Evolutionary conservation across 1,140 invertebrate genomes (phyloP), one percentile per base, ranked within the genome.

Genomic region (Arctopsyche grandis): DNA sequence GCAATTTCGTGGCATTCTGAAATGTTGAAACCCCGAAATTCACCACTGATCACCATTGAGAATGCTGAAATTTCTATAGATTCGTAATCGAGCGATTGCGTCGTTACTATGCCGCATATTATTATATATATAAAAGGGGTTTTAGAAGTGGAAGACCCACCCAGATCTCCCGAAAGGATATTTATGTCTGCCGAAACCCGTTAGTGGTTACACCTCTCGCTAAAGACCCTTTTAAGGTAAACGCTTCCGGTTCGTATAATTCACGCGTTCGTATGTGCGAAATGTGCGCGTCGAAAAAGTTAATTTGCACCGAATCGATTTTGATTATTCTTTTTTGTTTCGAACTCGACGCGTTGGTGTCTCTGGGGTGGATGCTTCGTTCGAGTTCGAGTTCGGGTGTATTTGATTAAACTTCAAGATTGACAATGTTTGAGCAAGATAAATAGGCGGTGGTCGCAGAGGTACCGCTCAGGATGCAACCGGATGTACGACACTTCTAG

Each of bases 151-250:
- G 48, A 52, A 12, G 3, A 52, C 10, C 48, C 48, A 14, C 48
- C 48, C 16, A 74, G 22, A 69, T 79, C 38, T 58, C 77, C 77
- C 43, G 77, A 74, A 73, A 79, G 77, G 77, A 79, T 79, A 79
- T 79, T 69, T 79, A 79, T 79, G 77, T n/a, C 4, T 71, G 10
- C 69, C 16, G 77, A 69, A 78, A 52, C 77, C 63, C 77, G 77
- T 78, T 78, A 78, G 77, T 44, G 77, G 77, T 79, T 79, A 74
- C 70, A 73, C 77, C 77, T 74, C 46, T 16, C 26, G 69, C 58
- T 79, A 66, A 79, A 69, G 48, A 74, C 77, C 69, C 77, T 79
- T 79, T 79, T 79, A 79, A 74, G 69, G 77, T 79, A 79, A 79
- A 73, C 70, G 77, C 19, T 79, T 63, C 60, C 58, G 74, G 16